Percentiles rank a stretch among this genome's conserved stretches.
These are phyloP conservation scores for Drosophila kurseongensis DNA, from an alignment of 1,140 invertebrate genomes.

Conservation along the genomic window DNA sequence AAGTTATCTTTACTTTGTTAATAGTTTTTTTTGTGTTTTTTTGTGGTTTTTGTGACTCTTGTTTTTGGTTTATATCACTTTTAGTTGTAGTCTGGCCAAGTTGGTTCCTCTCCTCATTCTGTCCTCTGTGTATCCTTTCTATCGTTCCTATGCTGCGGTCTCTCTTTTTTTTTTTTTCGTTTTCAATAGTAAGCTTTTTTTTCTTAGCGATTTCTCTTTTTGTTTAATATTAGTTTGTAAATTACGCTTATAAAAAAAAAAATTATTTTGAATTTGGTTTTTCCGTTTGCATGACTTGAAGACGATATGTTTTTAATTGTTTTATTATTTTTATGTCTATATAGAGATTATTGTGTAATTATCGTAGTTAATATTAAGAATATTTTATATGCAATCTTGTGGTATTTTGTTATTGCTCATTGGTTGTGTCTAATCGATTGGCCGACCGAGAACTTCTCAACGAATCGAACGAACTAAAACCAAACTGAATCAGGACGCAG, in stretches of 20 bases:
- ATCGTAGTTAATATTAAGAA: slow-evolving; percentile 55
- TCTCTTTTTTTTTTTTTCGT: slow-evolving; percentile 16
- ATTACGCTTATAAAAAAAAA: slow-evolving; percentile 72
- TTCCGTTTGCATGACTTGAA: slow-evolving; percentile 70
- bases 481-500: slow-evolving; percentile 18
- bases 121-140: slow-evolving; percentile 8
- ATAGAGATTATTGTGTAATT: slow-evolving; percentile 55
- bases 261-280: slow-evolving; percentile 43
- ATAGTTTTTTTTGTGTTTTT: slow-evolving; percentile 24
- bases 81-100: slow-evolving; percentile 62
- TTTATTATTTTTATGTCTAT: slow-evolving; percentile 55
- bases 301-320: slow-evolving; percentile 77
- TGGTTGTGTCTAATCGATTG: slow-evolving; percentile 40
- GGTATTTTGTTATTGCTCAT: slow-evolving; percentile 46
- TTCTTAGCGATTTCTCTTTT: slow-evolving; percentile 42
- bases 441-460: slow-evolving; percentile 44
- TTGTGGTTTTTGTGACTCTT: slow-evolving; percentile 34
- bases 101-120: slow-evolving; percentile 25
- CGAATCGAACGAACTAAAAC: slow-evolving; percentile 35
- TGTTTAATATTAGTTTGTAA: slow-evolving; percentile 64
- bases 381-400: slow-evolving; percentile 54
- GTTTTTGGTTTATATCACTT: slow-evolving; percentile 71
- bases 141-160: slow-evolving; percentile 3
- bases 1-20: slow-evolving; percentile 56
- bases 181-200: slow-evolving; percentile 66